phyloP scores from a whole-genome alignment of 2,888 invertebrate genomes.

The Fabriciana adippe region DNA sequence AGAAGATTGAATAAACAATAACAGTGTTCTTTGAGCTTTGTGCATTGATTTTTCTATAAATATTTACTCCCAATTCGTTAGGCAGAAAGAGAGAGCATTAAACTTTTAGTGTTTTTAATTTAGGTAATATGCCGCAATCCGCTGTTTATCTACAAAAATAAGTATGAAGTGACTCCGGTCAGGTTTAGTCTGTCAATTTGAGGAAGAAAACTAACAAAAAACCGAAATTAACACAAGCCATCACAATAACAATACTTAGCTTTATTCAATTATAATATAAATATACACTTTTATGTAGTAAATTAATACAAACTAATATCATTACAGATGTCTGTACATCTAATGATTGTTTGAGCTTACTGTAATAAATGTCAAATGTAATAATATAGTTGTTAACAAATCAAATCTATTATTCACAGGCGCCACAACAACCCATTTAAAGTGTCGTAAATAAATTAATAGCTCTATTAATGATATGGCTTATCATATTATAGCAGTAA shows the following conservation, averaged over 20 bases:
- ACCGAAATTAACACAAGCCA: too few species aligned
- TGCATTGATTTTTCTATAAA: background rate
- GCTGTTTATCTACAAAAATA: too few species aligned
- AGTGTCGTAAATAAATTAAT: slow-evolving; percentile 37
- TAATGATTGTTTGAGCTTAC: slow-evolving; percentile 31
- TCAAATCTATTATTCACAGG: slow-evolving; percentile 36
- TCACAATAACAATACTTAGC: too few species aligned
- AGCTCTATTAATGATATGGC: slow-evolving; percentile 30
- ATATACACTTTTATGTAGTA: background rate
- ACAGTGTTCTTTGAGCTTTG: background rate
- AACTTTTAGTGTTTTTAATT: background rate
- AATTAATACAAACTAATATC: background rate
- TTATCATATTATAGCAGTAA: slow-evolving; percentile 25
- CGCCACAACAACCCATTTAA: slow-evolving; percentile 33
- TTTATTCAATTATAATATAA: too few species aligned
- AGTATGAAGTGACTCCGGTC: too few species aligned
- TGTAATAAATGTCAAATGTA: slow-evolving; percentile 37
- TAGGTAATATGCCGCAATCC: too few species aligned
- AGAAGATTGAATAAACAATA: too few species aligned
- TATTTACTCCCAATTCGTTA: background rate
- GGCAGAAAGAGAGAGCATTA: background rate
- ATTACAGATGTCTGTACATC: slow-evolving; percentile 2
- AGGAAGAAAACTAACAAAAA: too few species aligned
- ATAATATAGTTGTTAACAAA: slow-evolving; percentile 37
- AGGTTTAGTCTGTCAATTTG: too few species aligned